Conservation (phyloP, 2,888 invertebrate species). For the Hermaeophaga mercurialis region DNA sequence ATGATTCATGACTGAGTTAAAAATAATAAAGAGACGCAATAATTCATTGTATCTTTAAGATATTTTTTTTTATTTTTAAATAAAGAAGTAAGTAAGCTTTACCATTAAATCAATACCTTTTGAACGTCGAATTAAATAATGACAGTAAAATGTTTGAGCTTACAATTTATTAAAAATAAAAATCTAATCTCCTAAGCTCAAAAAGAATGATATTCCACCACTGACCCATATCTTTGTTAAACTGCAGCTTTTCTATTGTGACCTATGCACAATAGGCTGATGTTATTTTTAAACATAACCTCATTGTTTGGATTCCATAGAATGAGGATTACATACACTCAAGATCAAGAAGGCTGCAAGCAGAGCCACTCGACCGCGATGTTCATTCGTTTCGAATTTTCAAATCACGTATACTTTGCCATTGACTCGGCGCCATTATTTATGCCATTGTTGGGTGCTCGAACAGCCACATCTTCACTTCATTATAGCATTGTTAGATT, state of each 20-base stretch:
- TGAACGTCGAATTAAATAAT: too few species aligned
- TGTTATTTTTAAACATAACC: slow-evolving; percentile 28
- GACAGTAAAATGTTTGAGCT: too few species aligned
- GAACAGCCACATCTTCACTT: slow-evolving; percentile 39
- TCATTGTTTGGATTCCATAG: slow-evolving; percentile 34
- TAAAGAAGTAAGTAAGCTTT: too few species aligned
- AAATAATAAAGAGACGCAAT: too few species aligned
- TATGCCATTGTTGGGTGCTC: slow-evolving; percentile 47
- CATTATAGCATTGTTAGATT: slow-evolving; percentile 45
- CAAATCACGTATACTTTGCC: slow-evolving; percentile 41
- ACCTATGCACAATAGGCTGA: slow-evolving; percentile 24
- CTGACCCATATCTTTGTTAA: slow-evolving; percentile 6
- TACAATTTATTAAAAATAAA: too few species aligned
- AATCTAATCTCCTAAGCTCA: too few species aligned
- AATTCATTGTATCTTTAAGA: too few species aligned
- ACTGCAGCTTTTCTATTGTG: slow-evolving; percentile 24
- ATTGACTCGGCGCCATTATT: slow-evolving; percentile 33
- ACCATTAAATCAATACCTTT: too few species aligned
- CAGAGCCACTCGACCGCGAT: slow-evolving; percentile 47
- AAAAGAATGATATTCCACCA: neutral
- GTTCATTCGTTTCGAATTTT: slow-evolving; percentile 50
- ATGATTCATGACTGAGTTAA: too few species aligned
- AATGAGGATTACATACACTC: slow-evolving; percentile 44
- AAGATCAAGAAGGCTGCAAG: slow-evolving; percentile 33
- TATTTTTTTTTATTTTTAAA: too few species aligned